phyloP scores from a whole-genome alignment of 2,113 vertebrate genomes.

The Xiphophorus maculatus region DNA sequence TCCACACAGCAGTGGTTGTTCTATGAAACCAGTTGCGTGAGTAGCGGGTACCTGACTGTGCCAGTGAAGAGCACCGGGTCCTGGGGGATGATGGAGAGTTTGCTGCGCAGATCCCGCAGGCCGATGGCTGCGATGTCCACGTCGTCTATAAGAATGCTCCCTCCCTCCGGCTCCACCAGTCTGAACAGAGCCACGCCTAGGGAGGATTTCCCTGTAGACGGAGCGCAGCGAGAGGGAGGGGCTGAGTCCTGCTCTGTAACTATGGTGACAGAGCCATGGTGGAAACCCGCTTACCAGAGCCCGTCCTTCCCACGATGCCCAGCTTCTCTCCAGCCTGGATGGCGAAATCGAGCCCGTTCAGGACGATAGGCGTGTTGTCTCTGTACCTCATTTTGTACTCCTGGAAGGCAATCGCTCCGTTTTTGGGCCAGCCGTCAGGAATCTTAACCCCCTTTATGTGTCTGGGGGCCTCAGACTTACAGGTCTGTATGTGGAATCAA shows the following conservation, averaged over 20 bases:
- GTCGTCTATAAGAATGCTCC: conserved; percentile 80
- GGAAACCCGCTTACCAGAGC: conserved; percentile 73
- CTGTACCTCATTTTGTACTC: conserved; percentile 85
- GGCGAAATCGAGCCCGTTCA: conserved; percentile 73
- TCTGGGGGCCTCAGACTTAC: conserved; percentile 76
- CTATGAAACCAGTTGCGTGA: background rate
- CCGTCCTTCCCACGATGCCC: conserved; percentile 84
- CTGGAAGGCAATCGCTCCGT: conserved; percentile 79
- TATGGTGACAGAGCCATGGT: background rate
- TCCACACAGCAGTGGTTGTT: background rate
- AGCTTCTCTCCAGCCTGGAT: conserved; percentile 80
- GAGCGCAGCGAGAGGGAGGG: background rate
- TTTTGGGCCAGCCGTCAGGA: conserved; percentile 77
- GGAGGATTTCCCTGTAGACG: conserved; percentile 82
- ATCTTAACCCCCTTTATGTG: conserved; percentile 50
- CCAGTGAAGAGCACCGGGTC: conserved; percentile 85
- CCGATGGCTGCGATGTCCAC: conserved; percentile 75
- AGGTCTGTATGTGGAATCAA: conserved; percentile 62
- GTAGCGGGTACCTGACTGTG: conserved; percentile 78
- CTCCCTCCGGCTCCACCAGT: conserved; percentile 78
- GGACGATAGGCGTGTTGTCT: conserved; percentile 80
- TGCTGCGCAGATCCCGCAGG: conserved; percentile 82
- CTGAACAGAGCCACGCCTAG: conserved; percentile 82
- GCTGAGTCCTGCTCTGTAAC: background rate
- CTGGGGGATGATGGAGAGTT: conserved; percentile 85